Base-by-base conservation (phyloP, 1,140 invertebrate genomes). In the Drosophila baimaii region DNA sequence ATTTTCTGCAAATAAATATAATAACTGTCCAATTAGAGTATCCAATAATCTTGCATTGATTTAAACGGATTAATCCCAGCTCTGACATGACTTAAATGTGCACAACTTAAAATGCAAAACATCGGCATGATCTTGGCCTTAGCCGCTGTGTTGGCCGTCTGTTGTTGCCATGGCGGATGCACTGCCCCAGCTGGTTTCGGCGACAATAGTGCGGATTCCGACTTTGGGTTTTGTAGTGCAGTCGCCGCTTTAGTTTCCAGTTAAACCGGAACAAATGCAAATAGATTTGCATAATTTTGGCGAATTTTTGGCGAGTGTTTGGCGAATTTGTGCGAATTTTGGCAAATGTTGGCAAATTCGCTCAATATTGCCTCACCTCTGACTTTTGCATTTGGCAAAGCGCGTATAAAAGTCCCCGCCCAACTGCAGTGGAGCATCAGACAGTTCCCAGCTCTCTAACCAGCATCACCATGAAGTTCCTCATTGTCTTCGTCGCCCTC, bases 401-500 rank as follows among this genome's bases (percentile, higher is more conserved):
- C 33, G 31, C 43, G 52, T 79, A 79, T 73, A 74, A 62, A 79
- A 44, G n/a, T 35, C 17, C 27, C 31, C 29, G 17, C 57, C 69
- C 46, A 59, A 23, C 13, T 73, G 61, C 76, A 79, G 33, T 68
- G 15, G 44, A 44, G 51, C 62, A 79, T 79, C 77, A 79, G 61
- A 73, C 55, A 74, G 47, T 74, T 66, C 33, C 39, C 31, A 72
- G 55, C 61, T 61, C 31, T 73, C 51, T 64, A 62, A 65, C 52
- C 49, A 71, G 64, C 44, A 35, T 21, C 44, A 90, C 81, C 39
- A 89, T 90, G 84, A 88, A 90, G 75, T 76, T 78, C 75, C 43
- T 78, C 55, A 72, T 85, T 31, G 79, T 75, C 46, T 62, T 86
- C 47, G 71, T 64, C 41, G 77, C 78, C 25, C 66, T 86, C 47